These are phyloP conservation scores for Bubo scandiacus DNA, from an alignment of 2,113 vertebrate species.

Conservation along the genomic window DNA sequence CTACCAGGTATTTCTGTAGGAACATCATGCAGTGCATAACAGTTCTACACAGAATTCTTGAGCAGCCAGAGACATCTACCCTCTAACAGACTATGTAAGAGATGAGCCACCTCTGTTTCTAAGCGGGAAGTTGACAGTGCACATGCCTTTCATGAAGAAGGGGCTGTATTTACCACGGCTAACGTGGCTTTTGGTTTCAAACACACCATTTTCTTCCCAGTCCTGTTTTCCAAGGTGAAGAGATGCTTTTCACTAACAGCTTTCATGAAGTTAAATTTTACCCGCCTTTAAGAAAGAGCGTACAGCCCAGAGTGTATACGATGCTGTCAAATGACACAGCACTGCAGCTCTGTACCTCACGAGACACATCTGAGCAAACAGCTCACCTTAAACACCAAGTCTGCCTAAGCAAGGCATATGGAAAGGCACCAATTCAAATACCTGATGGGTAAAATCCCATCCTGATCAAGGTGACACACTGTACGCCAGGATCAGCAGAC, in stretches of 20 bases:
- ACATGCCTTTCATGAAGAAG: background rate
- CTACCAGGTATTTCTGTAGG: background rate
- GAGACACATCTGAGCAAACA: accelerated
- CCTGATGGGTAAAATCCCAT: accelerated
- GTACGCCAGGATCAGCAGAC: background rate
- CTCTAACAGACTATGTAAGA: background rate
- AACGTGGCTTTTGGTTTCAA: background rate
- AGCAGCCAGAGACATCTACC: background rate
- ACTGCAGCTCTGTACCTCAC: background rate
- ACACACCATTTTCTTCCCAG: background rate
- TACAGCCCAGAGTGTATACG: accelerated
- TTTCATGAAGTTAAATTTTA: background rate
- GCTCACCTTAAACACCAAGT: background rate
- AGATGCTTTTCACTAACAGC: background rate
- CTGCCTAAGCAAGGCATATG: background rate
- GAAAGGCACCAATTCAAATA: background rate
- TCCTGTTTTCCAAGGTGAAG: background rate
- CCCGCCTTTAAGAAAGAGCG: too few relatives aligned
- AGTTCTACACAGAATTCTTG: background rate
- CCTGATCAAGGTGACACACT: accelerated
- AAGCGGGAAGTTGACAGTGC: background rate
- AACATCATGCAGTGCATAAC: background rate
- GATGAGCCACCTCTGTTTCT: background rate
- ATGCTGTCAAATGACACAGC: accelerated
- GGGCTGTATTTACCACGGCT: background rate